A percentile compares a stretch with the other conserved stretches of the same genome.
Evolutionary conservation across 2,888 invertebrate genomes (phyloP).

Genomic region (Alloscopus bannaensis): DNA sequence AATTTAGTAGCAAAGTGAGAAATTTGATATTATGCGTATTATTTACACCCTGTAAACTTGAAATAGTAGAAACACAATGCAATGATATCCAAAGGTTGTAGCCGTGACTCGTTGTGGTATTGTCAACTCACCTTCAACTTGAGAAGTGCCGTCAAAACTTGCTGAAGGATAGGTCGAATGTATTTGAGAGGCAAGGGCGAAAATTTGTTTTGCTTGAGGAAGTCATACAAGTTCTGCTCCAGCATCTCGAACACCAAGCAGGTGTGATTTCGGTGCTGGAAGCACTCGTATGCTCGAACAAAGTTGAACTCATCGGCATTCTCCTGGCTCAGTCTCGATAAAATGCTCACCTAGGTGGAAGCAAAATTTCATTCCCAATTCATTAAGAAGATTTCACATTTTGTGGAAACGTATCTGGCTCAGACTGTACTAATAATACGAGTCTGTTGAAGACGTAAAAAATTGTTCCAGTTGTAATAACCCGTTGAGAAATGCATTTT

Average conservation of each 20-base stretch:
- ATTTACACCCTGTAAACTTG: not conserved
- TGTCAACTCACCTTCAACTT: constrained; percentile 84
- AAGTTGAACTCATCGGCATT: constrained; percentile 99
- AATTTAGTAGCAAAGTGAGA: not conserved
- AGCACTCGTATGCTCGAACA: constrained; percentile 99
- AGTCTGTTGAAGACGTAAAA: no score
- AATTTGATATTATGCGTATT: not conserved
- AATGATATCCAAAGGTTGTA: not conserved
- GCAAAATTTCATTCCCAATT: not conserved
- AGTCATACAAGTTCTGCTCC: constrained; percentile 99
- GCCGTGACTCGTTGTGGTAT: not conserved
- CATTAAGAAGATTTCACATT: not conserved
- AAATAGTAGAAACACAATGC: not conserved
- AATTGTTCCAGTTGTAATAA: constrained; percentile 46
- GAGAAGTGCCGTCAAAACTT: constrained; percentile 89
- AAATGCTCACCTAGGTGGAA: constrained; percentile 84
- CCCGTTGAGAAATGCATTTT: constrained; percentile 29
- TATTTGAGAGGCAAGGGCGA: constrained; percentile 98
- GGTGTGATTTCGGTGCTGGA: constrained; percentile 99
- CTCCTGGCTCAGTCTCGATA: constrained; percentile 95
- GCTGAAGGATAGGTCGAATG: constrained; percentile 98
- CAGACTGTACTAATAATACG: no score
- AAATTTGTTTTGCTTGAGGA: constrained; percentile 99
- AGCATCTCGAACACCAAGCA: constrained; percentile 99
- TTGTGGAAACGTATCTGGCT: no score